Evolutionary conservation across 2,888 invertebrate species (phyloP).

Genomic region (Lissocephala sabroskyi): DNA sequence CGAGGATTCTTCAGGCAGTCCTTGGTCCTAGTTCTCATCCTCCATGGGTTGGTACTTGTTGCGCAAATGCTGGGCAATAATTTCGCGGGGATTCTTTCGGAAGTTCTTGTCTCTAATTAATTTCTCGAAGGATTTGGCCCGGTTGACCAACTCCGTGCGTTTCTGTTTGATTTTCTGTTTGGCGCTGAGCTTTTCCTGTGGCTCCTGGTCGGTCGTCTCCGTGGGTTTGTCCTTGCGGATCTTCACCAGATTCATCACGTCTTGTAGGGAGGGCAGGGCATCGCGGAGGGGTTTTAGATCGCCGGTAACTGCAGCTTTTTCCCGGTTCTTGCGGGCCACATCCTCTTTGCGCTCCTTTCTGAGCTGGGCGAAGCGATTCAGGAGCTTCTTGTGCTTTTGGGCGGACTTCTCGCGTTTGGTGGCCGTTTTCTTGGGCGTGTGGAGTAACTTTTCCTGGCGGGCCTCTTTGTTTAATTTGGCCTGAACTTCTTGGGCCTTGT

Average conservation of each 20-base stretch:
- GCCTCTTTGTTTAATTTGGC: constrained; percentile 28
- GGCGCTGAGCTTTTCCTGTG: constrained; percentile 31
- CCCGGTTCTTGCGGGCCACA: constrained; percentile 52
- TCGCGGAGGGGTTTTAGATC: constrained; percentile 67
- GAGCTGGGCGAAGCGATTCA: constrained; percentile 57
- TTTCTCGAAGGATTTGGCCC: constrained; percentile 55
- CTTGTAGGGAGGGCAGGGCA: constrained; percentile 68
- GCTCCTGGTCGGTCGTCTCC: constrained; percentile 20
- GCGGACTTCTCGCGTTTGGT: constrained; percentile 67
- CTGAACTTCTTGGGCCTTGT: constrained; percentile 40
- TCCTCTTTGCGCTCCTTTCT: constrained; percentile 63
- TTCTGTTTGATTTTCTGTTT: constrained; percentile 62
- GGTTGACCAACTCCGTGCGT: constrained; percentile 50
- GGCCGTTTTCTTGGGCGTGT: constrained; percentile 47
- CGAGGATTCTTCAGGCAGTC: too few relatives aligned
- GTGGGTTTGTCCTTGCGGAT: constrained; percentile 38
- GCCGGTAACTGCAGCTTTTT: constrained; percentile 61
- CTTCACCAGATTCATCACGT: constrained; percentile 57
- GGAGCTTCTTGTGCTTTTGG: constrained; percentile 59
- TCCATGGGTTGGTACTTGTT: constrained; percentile 57
- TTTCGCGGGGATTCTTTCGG: constrained; percentile 64
- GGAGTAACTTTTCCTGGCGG: constrained; percentile 40
- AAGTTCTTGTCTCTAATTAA: constrained; percentile 66
- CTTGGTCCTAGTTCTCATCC: constrained; percentile 17
- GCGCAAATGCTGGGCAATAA: constrained; percentile 63